Base-by-base conservation (phyloP, 2,113 vertebrate species). In the Ictalurus punctatus region DNA sequence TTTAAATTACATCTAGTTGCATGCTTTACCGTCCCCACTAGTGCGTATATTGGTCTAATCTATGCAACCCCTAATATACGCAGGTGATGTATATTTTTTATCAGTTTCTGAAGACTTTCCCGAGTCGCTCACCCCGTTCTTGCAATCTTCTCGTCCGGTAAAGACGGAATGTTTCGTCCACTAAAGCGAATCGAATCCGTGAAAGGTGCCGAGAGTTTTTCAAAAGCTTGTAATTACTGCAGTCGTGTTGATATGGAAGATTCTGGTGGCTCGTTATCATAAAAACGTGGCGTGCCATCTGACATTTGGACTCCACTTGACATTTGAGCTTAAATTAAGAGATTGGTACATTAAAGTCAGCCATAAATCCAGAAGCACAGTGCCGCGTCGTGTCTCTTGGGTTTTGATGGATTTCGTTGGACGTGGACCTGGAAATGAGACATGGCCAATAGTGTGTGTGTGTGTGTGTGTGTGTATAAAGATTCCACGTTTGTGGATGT, bases 281-380 rank as follows among this genome's bases (percentile, higher is more conserved):
- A 78, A 67, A 67, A 73, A 61, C 76, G 9, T 74, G 74, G 78
- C 85, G 81, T 10, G 17, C n/a, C 67, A 16, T 73, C 89, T 90
- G 90, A 90, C 91, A 92, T 91, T 92, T 90, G 87, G 61, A 86
- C 84, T 78, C 88, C 80, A 86, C 90, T 90, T 92, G 90, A 92
- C 90, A 89, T 92, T 92, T 92, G 34, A 82, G 84, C 73, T 88
- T 78, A 84, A 76, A 88, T 84, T 54, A 61, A 83, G 40, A 84
- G 82, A 84, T 63, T 88, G 40, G 67, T 74, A 5, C 61, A 30
- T 85, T 85, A 85, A 65, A 61, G 74, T 30, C 81, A 67, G 82
- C 16, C 81, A 8, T 56, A 73, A 89, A 87, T 65, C 78, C 73
- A 85, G 86, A 89, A 80, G 65, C 12, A 76, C 61, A 25, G 30